Percentiles rank a stretch among this genome's conserved stretches.
These are phyloP conservation scores for Meloidogyne hapla DNA, from an alignment of 1,140 invertebrate genomes.

Conservation along the genomic window DNA sequence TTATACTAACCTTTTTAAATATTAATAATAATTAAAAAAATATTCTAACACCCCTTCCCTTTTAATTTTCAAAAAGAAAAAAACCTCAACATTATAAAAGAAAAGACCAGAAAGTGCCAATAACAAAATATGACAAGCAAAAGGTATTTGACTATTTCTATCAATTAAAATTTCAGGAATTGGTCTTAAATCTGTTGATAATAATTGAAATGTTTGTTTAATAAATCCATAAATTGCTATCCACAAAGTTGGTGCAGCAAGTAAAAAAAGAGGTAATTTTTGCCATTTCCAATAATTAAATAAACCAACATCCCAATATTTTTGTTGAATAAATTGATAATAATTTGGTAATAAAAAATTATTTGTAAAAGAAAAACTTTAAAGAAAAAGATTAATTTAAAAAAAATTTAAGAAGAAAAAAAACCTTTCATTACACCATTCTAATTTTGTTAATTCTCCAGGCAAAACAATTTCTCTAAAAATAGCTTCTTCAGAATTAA, in stretches of 20 bases:
- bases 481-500: conserved; percentile 11
- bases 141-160: conserved; percentile 39
- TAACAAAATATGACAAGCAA: conserved; percentile 44
- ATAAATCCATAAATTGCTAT: conserved; percentile 45
- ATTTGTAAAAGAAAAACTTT: conserved; percentile 19
- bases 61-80: background rate
- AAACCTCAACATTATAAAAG: conserved; percentile 50
- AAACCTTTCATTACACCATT: conserved; percentile 41
- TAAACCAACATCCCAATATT: conserved; percentile 50
- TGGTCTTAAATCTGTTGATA: conserved; percentile 20
- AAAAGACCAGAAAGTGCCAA: conserved; percentile 42
- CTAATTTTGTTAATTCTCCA: conserved; percentile 38
- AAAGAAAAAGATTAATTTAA: conserved; percentile 24
- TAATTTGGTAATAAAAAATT: conserved; percentile 41
- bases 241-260: conserved; percentile 43
- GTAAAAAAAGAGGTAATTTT: conserved; percentile 47
- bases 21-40: too few species aligned
- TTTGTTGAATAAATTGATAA: conserved; percentile 46
- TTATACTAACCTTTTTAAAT: conserved; percentile 21
- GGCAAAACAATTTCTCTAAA: conserved; percentile 36
- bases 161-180: conserved; percentile 40
- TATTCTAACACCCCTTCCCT: too few species aligned
- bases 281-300: conserved; percentile 48
- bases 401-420: conserved; percentile 29
- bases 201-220: conserved; percentile 6